These are phyloP conservation scores for Odontomyia ornata DNA, from an alignment of 2,888 invertebrate species.

Conservation along the genomic window DNA sequence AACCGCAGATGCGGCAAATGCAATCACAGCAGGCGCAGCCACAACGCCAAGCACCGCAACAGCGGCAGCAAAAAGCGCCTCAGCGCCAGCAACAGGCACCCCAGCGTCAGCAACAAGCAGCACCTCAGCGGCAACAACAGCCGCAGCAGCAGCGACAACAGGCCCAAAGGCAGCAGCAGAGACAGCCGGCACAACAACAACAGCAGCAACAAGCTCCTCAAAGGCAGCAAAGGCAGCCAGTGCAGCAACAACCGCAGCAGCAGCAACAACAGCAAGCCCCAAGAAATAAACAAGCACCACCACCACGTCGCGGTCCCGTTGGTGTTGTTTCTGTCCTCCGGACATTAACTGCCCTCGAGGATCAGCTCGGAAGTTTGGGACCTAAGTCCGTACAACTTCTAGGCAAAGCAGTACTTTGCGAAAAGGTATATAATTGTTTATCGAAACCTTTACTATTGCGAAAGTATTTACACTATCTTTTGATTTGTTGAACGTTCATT, in stretches of 20 bases:
- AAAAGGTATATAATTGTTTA: slow-evolving; percentile 49
- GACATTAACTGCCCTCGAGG: slow-evolving; percentile 50
- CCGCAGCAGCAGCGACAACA: background rate
- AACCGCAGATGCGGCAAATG: background rate
- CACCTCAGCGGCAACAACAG: background rate
- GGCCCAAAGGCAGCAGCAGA: background rate
- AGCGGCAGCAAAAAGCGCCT: too few species aligned
- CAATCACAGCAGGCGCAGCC: background rate
- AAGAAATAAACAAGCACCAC: background rate
- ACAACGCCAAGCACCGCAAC: too few species aligned
- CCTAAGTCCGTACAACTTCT: slow-evolving; percentile 49
- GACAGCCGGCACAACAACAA: background rate
- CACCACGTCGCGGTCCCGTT: slow-evolving; percentile 36
- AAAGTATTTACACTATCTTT: background rate
- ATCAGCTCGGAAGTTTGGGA: slow-evolving; percentile 50
- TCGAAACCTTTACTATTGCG: background rate
- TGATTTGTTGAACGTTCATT: background rate
- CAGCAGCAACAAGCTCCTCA: background rate
- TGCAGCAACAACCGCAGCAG: background rate
- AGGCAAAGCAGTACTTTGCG: slow-evolving; percentile 47
- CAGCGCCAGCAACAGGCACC: too few species aligned
- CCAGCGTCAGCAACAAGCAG: background rate
- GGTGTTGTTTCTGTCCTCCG: slow-evolving; percentile 49
- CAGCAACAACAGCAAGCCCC: background rate
- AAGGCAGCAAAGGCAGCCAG: background rate